phyloP scores from a whole-genome alignment of 2,113 vertebrate species.

The Ancistrus triradiatus region DNA sequence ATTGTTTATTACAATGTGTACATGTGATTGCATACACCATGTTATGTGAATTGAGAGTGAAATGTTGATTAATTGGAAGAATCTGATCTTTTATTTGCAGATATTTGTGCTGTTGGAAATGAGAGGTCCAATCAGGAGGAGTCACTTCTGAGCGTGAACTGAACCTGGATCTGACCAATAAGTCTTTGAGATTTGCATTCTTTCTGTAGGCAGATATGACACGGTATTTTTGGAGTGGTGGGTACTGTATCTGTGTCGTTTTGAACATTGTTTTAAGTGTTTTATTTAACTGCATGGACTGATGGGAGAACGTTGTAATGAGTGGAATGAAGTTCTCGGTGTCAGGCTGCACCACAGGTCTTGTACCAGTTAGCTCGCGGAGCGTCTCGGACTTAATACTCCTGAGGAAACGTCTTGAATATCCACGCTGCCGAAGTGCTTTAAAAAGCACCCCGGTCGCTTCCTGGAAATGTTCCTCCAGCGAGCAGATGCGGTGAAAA shows the following conservation, averaged over 20 bases:
- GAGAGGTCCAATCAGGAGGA: neutral
- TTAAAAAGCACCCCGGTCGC: constrained; percentile 4
- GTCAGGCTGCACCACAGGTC: neutral
- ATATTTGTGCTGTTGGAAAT: neutral
- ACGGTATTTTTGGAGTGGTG: neutral
- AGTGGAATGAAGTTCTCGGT: constrained; percentile 5
- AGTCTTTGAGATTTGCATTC: constrained; percentile 16
- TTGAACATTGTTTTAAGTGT: neutral
- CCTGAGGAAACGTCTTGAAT: neutral
- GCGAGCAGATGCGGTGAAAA: constrained; percentile 15
- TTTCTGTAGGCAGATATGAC: neutral
- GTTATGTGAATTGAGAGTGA: neutral
- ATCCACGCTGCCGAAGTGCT: neutral
- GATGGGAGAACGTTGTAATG: neutral
- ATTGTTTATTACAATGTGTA: neutral
- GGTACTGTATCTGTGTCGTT: neutral
- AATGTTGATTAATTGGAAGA: neutral
- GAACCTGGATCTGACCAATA: neutral
- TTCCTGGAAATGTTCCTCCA: neutral
- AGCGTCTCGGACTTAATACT: neutral
- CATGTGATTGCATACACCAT: neutral
- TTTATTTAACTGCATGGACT: neutral
- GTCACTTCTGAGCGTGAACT: neutral
- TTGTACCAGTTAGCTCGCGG: neutral
- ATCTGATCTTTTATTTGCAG: neutral